Percentiles rank a stretch among this genome's conserved stretches.
These are phyloP conservation scores for Toxonevra muliebris DNA, from an alignment of 2,888 invertebrate genomes.

Conservation along the genomic window DNA sequence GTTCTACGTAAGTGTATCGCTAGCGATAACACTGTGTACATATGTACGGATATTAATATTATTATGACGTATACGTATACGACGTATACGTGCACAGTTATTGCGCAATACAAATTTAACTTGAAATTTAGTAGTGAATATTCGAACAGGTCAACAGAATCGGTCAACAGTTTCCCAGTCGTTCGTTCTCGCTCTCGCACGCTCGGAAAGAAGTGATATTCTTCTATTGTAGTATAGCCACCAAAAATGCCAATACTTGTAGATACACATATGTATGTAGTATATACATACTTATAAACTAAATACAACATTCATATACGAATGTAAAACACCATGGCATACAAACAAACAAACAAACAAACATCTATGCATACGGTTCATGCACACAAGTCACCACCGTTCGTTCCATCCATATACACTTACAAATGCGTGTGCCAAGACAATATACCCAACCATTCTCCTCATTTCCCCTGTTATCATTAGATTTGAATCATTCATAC, in stretches of 20 bases:
- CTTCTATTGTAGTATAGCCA: background rate
- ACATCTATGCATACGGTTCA: too few species aligned
- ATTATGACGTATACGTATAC: slow-evolving; percentile 14
- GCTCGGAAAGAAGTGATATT: background rate
- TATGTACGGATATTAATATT: background rate
- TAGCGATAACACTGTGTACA: background rate
- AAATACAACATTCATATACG: too few species aligned
- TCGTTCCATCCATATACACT: too few species aligned
- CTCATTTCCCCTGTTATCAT: too few species aligned
- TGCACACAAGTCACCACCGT: too few species aligned
- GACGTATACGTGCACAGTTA: slow-evolving; percentile 13
- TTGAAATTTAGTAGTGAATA: slow-evolving; percentile 30
- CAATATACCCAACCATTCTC: too few species aligned
- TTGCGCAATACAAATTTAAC: slow-evolving; percentile 29
- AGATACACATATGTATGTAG: too few species aligned
- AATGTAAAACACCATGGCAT: too few species aligned
- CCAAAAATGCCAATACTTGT: background rate
- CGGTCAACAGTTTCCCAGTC: background rate
- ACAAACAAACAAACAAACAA: too few species aligned
- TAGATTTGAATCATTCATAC: too few species aligned
- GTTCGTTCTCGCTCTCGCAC: background rate
- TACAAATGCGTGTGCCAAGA: too few species aligned
- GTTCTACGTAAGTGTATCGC: background rate
- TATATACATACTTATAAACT: too few species aligned
- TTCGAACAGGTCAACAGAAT: slow-evolving; percentile 24